Evolutionary conservation across 2,888 invertebrate species (phyloP).

Genomic region (Pterostichus niger): DNA sequence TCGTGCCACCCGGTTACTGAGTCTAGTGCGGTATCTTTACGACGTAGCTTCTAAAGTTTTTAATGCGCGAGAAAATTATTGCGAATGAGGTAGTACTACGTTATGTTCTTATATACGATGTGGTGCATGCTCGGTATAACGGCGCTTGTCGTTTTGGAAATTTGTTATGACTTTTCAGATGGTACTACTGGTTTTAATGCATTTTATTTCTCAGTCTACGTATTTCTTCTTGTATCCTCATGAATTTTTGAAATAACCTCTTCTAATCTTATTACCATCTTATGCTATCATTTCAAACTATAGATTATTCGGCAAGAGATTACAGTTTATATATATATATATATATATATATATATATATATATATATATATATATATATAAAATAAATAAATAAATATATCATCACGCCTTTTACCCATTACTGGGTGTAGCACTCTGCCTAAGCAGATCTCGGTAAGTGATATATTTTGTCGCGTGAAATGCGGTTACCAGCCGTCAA

Average conservation of each 20-base stretch:
- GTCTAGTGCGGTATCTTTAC: slow-evolving; percentile 49
- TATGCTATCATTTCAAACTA: neutral
- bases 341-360: no score
- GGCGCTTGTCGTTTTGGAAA: slow-evolving; percentile 25
- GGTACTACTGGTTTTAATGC: slow-evolving; percentile 19
- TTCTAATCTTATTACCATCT: slow-evolving; percentile 31
- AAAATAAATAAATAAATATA: no score
- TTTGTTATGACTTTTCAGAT: slow-evolving; percentile 50
- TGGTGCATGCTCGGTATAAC: neutral
- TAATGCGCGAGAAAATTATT: slow-evolving; percentile 57
- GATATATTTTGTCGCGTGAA: no score
- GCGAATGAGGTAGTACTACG: slow-evolving; percentile 43
- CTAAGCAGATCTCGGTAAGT: no score
- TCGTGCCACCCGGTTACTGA: slow-evolving; percentile 5
- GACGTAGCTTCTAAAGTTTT: slow-evolving; percentile 60
- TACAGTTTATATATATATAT: no score
- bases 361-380: no score
- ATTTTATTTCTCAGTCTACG: slow-evolving; percentile 21
- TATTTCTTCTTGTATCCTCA: neutral
- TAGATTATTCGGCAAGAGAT: neutral
- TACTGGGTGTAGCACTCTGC: no score
- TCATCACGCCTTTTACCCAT: no score
- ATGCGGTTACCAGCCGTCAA: no score
- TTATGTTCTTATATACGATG: slow-evolving; percentile 53
- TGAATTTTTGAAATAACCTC: neutral